These are phyloP conservation scores for Acanthoscelides obtectus DNA, from an alignment of 2,888 invertebrate species.

Conservation along the genomic window DNA sequence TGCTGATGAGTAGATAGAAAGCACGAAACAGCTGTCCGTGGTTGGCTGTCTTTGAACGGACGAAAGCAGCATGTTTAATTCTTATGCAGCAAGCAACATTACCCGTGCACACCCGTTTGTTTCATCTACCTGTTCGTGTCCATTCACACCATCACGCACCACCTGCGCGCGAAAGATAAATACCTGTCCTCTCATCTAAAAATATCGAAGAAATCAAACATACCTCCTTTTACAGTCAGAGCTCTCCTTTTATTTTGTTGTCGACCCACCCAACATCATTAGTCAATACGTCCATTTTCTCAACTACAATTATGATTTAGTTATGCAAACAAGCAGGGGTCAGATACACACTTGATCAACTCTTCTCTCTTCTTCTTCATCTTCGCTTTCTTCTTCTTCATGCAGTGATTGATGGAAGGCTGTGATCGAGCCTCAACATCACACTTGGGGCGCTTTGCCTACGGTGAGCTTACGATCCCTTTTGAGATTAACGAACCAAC, in stretches of 20 bases:
- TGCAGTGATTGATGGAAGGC: slow-evolving; percentile 42
- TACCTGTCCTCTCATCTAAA: background rate
- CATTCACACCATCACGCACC: background rate
- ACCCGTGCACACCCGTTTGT: background rate
- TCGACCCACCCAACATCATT: slow-evolving; percentile 40
- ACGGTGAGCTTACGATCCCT: slow-evolving; percentile 17
- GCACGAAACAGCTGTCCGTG: too few relatives aligned
- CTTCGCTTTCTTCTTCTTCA: background rate
- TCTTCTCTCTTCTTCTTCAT: slow-evolving; percentile 8
- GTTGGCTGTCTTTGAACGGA: too few relatives aligned
- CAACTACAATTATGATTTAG: slow-evolving; percentile 48
- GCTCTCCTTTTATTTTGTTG: slow-evolving; percentile 31
- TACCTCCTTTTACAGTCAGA: slow-evolving; percentile 15
- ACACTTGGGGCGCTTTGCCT: slow-evolving; percentile 40
- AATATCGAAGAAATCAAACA: slow-evolving; percentile 24
- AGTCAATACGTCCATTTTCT: slow-evolving; percentile 47
- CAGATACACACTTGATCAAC: slow-evolving; percentile 27
- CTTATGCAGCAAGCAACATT: too few relatives aligned
- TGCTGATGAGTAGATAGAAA: too few relatives aligned
- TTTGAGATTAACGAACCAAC: slow-evolving; percentile 10
- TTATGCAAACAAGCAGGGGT: slow-evolving; percentile 49
- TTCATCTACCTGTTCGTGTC: background rate
- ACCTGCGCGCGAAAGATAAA: background rate
- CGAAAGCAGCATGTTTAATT: too few relatives aligned
- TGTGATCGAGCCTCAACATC: slow-evolving; percentile 33